Conservation (phyloP, 2,888 invertebrate species). For the Ctenicera cuprea region DNA sequence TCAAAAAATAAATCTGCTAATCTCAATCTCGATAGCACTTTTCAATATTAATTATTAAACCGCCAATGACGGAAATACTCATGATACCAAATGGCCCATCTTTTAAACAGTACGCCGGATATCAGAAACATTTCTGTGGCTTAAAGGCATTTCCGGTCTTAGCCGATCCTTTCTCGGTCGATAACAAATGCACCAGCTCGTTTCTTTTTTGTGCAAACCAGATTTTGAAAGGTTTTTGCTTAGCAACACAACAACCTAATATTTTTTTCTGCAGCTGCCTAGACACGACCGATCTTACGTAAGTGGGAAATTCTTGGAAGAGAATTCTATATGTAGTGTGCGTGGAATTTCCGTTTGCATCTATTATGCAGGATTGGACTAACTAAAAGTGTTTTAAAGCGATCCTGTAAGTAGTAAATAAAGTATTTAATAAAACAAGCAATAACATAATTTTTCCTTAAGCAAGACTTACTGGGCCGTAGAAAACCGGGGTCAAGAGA, state of each 20-base stretch:
- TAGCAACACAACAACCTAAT: conserved; percentile 25
- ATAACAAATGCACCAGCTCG: conserved; percentile 42
- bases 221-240: conserved; percentile 37
- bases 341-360: conserved; percentile 48
- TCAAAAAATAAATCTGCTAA: no score
- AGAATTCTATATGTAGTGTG: conserved; percentile 24
- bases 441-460: no score
- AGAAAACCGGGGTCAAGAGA: no score
- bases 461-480: no score
- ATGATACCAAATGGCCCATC: conserved; percentile 28
- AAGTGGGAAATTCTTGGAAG: conserved; percentile 35
- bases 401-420: no score
- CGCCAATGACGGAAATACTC: conserved; percentile 27
- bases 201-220: conserved; percentile 30
- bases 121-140: conserved; percentile 45
- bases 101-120: conserved; percentile 33
- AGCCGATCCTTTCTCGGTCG: conserved; percentile 16
- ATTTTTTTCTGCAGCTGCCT: conserved; percentile 33
- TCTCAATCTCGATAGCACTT: no score
- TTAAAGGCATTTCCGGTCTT: conserved; percentile 48
- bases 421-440: no score
- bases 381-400: no score
- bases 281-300: conserved; percentile 22
- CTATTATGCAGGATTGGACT: neutral
- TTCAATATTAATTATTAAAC: neutral